phyloP scores from a whole-genome alignment of 2,797 vertebrate species.

The Cyclopterus lumpus region DNA sequence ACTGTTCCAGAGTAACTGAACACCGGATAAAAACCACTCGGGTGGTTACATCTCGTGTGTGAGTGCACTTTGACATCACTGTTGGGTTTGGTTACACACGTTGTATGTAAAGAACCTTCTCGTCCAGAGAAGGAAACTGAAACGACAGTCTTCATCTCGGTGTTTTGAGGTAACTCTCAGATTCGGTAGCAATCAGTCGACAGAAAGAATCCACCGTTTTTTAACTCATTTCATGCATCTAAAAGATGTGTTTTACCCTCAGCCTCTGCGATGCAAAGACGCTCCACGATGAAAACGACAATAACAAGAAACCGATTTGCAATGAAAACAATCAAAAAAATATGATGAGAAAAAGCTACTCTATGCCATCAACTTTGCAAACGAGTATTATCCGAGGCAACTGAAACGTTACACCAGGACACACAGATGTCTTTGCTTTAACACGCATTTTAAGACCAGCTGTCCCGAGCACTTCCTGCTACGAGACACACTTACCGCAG shows the following conservation, averaged over 20 bases:
- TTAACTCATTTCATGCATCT: background rate
- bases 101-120: background rate
- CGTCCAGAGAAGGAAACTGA: background rate
- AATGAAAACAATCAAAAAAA: background rate
- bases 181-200: background rate
- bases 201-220: background rate
- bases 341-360: conserved; percentile 1
- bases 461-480: background rate
- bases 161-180: background rate
- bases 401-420: background rate
- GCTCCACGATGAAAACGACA: background rate
- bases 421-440: background rate
- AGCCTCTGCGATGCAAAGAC: background rate
- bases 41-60: background rate
- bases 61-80: background rate
- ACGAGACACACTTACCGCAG: background rate
- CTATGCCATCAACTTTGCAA: background rate
- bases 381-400: background rate
- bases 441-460: background rate
- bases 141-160: background rate
- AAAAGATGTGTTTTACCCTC: background rate
- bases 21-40: background rate
- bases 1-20: background rate
- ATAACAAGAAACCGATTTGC: background rate
- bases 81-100: background rate